These are phyloP conservation scores for Agrilus mali DNA, from an alignment of 2,888 invertebrate species.

Conservation along the genomic window DNA sequence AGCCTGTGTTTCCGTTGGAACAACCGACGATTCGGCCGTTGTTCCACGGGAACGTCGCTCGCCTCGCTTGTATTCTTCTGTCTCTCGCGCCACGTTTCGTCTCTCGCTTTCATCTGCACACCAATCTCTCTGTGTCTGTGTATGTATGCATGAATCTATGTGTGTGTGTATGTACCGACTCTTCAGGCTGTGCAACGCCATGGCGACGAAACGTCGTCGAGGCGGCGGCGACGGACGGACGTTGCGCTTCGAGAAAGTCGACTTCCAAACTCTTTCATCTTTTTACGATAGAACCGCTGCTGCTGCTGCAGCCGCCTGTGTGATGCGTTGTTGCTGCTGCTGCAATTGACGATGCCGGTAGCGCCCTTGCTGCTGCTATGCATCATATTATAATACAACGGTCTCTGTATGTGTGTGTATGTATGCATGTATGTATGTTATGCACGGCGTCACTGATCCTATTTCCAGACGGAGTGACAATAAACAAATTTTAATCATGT, in stretches of 20 bases:
- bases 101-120: conserved; percentile 16
- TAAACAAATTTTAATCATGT: too few relatives aligned
- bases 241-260: conserved; percentile 11
- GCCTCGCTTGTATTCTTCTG: too few relatives aligned
- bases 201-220: neutral
- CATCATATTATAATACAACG: too few relatives aligned
- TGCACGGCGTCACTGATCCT: too few relatives aligned
- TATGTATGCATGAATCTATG: too few relatives aligned
- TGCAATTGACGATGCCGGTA: too few relatives aligned
- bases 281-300: conserved; percentile 16
- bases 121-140: too few relatives aligned
- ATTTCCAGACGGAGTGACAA: too few relatives aligned
- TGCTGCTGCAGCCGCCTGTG: neutral
- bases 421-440: conserved; percentile 17
- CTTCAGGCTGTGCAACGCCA: too few relatives aligned
- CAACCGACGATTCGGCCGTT: conserved; percentile 29
- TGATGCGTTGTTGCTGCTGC: conserved; percentile 10
- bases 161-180: too few relatives aligned
- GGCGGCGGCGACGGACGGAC: conserved; percentile 15
- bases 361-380: too few relatives aligned
- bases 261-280: conserved; percentile 32
- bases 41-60: conserved; percentile 24
- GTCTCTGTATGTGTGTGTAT: too few relatives aligned
- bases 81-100: conserved; percentile 17
- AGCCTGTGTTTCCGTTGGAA: conserved; percentile 24